These are phyloP conservation scores for Drosophila seguyi DNA, from an alignment of 1,140 invertebrate genomes.

Conservation along the genomic window DNA sequence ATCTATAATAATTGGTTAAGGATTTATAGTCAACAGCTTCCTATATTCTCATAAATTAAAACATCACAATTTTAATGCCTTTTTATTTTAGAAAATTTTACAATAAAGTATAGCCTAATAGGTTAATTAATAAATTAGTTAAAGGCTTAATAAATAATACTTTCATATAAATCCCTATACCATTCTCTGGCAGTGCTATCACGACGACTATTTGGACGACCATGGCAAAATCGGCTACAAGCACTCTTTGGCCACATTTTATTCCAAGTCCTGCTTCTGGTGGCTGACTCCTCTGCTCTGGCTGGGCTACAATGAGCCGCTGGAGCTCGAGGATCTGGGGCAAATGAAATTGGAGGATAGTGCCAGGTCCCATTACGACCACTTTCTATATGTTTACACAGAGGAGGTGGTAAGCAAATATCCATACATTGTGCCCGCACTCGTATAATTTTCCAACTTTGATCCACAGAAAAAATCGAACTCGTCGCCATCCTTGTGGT, in stretches of 20 bases:
- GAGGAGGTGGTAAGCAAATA: conserved; percentile 66
- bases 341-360: conserved; percentile 89
- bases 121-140: background rate
- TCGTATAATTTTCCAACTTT: conserved; percentile 2
- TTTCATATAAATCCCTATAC: too few species aligned
- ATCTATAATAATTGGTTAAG: background rate
- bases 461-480: conserved; percentile 73
- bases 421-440: background rate
- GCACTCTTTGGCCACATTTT: conserved; percentile 88
- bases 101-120: background rate
- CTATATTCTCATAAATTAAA: too few species aligned
- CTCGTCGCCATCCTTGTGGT: conserved; percentile 87
- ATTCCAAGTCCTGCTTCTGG: conserved; percentile 91
- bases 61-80: too few species aligned
- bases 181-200: conserved; percentile 59
- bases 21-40: too few species aligned
- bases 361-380: conserved; percentile 81
- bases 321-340: conserved; percentile 90
- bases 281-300: conserved; percentile 90
- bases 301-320: conserved; percentile 88
- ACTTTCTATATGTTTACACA: conserved; percentile 81
- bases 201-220: conserved; percentile 75
- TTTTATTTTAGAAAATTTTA: too few species aligned
- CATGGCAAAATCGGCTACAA: conserved; percentile 85
- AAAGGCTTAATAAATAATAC: background rate